Conservation (phyloP, 2,113 vertebrate species). For the Apaloderma vittatum region DNA sequence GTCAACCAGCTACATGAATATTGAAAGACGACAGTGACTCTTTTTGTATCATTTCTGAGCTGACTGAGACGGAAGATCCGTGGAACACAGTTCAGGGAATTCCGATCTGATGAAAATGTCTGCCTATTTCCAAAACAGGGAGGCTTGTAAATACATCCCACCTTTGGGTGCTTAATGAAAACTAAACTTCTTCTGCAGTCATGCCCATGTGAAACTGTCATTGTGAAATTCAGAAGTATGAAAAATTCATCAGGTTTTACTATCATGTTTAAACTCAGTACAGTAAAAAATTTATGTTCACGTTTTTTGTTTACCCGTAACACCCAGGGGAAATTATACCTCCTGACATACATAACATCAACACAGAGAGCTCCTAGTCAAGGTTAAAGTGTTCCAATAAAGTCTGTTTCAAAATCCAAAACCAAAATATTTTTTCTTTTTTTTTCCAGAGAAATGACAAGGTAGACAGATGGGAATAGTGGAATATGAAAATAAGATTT, state of each 20-base stretch:
- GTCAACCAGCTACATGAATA: not conserved
- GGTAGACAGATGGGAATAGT: not conserved
- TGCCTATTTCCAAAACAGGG: not conserved
- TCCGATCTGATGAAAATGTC: not conserved
- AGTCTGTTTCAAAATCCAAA: not conserved
- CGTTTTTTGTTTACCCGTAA: not conserved
- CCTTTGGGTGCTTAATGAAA: not conserved
- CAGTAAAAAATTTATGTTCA: not conserved
- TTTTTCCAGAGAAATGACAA: not conserved
- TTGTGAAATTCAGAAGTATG: conserved; percentile 5
- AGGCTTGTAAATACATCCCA: not conserved
- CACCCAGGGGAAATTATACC: not conserved
- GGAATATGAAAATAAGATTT: not conserved
- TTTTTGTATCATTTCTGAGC: not conserved
- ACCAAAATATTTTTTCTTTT: not conserved
- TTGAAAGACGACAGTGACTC: not conserved
- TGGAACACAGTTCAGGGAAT: not conserved
- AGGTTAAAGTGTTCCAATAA: not conserved
- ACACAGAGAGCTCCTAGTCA: not conserved
- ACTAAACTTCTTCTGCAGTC: not conserved
- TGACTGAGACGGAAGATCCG: not conserved
- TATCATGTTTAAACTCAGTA: not conserved
- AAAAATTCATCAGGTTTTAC: conserved; percentile 9
- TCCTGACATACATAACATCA: rapidly evolving
- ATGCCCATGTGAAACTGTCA: not conserved